Conservation (phyloP, 2,113 vertebrate species). For the Sinocyclocheilus rhinocerous region DNA sequence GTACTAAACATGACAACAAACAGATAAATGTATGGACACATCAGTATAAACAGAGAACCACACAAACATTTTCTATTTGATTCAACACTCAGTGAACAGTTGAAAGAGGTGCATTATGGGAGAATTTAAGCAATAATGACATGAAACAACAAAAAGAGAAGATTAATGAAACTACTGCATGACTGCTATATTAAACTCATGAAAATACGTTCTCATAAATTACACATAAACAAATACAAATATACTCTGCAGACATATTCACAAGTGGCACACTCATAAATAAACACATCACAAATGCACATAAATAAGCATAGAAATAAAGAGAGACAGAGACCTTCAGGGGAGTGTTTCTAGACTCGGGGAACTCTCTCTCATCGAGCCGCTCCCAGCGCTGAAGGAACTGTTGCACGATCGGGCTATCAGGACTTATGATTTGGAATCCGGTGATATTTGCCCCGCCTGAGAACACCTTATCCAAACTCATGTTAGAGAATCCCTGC, state of each 20-base stretch:
- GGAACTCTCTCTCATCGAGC: conserved; percentile 97
- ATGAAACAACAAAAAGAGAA: not conserved
- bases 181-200: conserved; percentile 17
- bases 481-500: conserved; percentile 94
- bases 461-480: conserved; percentile 90
- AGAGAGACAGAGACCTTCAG: conserved; percentile 82
- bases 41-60: not conserved
- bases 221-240: conserved; percentile 32
- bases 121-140: not conserved
- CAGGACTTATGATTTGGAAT: conserved; percentile 96
- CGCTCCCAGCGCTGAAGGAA: conserved; percentile 98
- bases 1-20: conserved; percentile 77
- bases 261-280: not conserved
- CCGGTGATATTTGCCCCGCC: conserved; percentile 96
- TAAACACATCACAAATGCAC: conserved; percentile 43
- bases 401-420: conserved; percentile 94
- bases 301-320: conserved; percentile 39
- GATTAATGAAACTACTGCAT: conserved; percentile 1
- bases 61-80: not conserved
- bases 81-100: not conserved
- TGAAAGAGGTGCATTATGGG: not conserved
- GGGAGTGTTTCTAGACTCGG: conserved; percentile 91
- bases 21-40: conserved; percentile 19
- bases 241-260: not conserved
- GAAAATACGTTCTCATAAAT: conserved; percentile 14